A percentile compares a stretch with the other conserved stretches of the same genome.
Evolutionary conservation across 2,888 invertebrate species (phyloP).

Genomic region (Heteropelma amictum): DNA sequence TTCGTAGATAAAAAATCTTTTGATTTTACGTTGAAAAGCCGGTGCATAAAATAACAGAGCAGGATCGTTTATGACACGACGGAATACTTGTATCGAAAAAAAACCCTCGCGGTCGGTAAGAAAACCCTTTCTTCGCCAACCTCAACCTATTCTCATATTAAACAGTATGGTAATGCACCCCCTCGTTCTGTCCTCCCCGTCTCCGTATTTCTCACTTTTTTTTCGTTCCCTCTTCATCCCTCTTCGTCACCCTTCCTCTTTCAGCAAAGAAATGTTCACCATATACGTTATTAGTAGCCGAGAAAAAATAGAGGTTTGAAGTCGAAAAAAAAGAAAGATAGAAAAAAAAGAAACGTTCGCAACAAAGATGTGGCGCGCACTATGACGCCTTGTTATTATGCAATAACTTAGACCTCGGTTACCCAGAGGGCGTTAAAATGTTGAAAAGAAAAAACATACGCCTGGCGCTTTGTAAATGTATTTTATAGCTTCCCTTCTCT

Average conservation of each 20-base stretch:
- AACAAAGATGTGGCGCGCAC: constrained; percentile 67
- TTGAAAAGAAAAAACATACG: constrained; percentile 49
- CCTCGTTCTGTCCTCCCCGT: constrained; percentile 11
- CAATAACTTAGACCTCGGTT: constrained; percentile 68
- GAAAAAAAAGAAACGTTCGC: constrained; percentile 59
- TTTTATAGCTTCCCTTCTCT: constrained; percentile 64
- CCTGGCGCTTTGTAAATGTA: constrained; percentile 66
- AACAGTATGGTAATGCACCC: constrained; percentile 74
- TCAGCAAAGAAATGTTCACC: background rate
- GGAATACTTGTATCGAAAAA: constrained; percentile 5
- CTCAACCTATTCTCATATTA: constrained; percentile 70
- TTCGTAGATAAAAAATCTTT: background rate
- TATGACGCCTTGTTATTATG: constrained; percentile 73
- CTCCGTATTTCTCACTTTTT: background rate
- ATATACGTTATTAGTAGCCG: constrained; percentile 57
- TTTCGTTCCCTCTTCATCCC: background rate
- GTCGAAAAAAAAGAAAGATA: constrained; percentile 23
- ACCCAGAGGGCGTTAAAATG: constrained; percentile 57
- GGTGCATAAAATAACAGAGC: background rate
- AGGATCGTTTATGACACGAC: constrained; percentile 5
- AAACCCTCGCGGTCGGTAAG: constrained; percentile 20
- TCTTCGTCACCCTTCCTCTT: background rate
- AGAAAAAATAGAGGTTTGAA: background rate
- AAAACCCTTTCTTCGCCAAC: constrained; percentile 1
- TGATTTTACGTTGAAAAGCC: background rate